Conservation (phyloP, 2,113 vertebrate species). For the Corythornis vintsioides region DNA sequence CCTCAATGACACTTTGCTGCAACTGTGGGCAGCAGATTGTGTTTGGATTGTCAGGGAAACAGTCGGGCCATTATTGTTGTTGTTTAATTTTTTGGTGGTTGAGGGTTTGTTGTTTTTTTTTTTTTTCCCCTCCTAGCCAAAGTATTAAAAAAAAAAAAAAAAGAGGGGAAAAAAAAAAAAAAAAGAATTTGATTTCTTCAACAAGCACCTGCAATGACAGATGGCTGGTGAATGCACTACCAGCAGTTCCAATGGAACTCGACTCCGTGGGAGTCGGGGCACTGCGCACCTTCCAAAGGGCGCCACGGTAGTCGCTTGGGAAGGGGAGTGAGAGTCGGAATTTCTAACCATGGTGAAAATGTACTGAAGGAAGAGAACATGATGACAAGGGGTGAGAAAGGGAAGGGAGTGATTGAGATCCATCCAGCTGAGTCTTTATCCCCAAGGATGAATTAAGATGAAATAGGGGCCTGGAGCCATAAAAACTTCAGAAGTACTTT, state of each 20-base stretch:
- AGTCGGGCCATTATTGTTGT: slow-evolving; percentile 57
- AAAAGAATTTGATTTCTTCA: slow-evolving; percentile 57
- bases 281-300: slow-evolving; percentile 70
- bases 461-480: slow-evolving; percentile 28
- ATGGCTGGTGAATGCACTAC: slow-evolving; percentile 71
- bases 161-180: rapidly evolving
- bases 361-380: slow-evolving; percentile 68
- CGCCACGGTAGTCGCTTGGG: slow-evolving; percentile 60
- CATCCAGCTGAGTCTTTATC: slow-evolving; percentile 67
- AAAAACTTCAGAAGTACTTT: slow-evolving; percentile 60
- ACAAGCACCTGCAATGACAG: slow-evolving; percentile 72
- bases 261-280: slow-evolving; percentile 71
- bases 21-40: slow-evolving; percentile 58
- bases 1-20: slow-evolving; percentile 8
- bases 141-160: slow-evolving; percentile 3
- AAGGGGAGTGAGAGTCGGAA: slow-evolving; percentile 66
- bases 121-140: background rate
- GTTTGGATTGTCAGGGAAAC: slow-evolving; percentile 65
- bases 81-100: slow-evolving; percentile 57
- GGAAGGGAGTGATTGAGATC: slow-evolving; percentile 57
- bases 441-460: slow-evolving; percentile 64
- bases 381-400: slow-evolving; percentile 68
- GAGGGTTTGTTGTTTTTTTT: background rate
- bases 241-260: slow-evolving; percentile 71
- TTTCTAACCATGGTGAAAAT: slow-evolving; percentile 68